phyloP scores from a whole-genome alignment of 1,140 invertebrate genomes.

The Dinoponera quadriceps region DNA sequence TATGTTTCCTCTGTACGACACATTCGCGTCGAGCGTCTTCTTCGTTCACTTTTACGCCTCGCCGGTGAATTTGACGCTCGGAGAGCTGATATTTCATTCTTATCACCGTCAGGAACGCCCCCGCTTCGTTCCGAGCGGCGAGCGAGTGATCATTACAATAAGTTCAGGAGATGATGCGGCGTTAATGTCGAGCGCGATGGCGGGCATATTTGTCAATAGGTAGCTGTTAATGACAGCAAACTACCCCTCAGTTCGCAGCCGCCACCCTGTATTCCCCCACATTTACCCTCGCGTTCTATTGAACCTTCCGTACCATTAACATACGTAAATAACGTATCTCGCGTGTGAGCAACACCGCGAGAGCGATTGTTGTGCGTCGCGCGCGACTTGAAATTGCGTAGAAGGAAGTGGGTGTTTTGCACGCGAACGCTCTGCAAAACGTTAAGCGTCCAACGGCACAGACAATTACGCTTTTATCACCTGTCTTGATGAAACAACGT shows the following conservation, averaged over 20 bases:
- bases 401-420: neutral
- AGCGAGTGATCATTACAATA: conserved; percentile 66
- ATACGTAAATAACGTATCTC: conserved; percentile 33
- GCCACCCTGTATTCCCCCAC: conserved; percentile 23
- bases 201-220: conserved; percentile 75
- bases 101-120: conserved; percentile 28
- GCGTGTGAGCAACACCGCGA: conserved; percentile 1
- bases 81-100: conserved; percentile 48
- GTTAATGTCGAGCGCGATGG: conserved; percentile 72
- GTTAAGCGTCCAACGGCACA: too few relatives aligned
- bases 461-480: too few relatives aligned
- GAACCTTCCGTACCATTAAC: conserved; percentile 50
- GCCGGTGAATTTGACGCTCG: conserved; percentile 42
- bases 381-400: neutral
- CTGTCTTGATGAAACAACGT: too few relatives aligned
- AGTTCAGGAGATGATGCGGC: conserved; percentile 72
- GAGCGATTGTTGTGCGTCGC: too few relatives aligned
- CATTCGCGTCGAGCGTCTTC: neutral
- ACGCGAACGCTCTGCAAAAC: too few relatives aligned
- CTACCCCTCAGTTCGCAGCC: conserved; percentile 56
- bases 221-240: conserved; percentile 76
- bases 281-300: conserved; percentile 57
- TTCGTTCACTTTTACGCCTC: neutral
- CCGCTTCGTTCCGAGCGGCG: conserved; percentile 34
- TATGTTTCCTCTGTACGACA: neutral